Evolutionary conservation across 2,797 vertebrate species (phyloP), one percentile per base, ranked within the genome.

Genomic region (Myripristis murdjan): DNA sequence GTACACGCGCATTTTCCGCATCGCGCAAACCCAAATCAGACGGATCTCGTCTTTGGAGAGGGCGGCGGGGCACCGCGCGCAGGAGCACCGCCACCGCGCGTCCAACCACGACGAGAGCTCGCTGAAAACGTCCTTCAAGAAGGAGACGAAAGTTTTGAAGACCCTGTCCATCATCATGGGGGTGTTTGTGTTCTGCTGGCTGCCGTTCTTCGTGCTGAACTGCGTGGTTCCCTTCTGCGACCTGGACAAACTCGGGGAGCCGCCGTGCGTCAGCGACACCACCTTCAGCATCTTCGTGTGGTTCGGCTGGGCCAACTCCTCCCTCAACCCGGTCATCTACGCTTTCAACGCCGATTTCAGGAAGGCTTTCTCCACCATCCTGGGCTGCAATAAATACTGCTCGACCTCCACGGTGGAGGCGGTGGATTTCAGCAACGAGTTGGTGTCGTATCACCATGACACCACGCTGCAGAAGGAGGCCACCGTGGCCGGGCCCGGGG

Each of bases 251-350:
- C 54, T 59, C 5, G 84, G 85, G 9, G 89, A 71, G 11, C 75
- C 87, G 10, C 92, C 93, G 12, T 96, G 95, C 39, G 93, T 95
- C 65, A 94, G 95, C 39, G 55, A 94, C 64, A 87, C 89, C 1
- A 84, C 93, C 46, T 95, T 96, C 72, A 86, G 87, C 86, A 77
- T 93, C 76, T 95, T 95, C 0, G 87, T 94, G 20, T 95, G 94
- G 95, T 95, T 95, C 14, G 95, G 95, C 12, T 95, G 95, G 95
- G 93, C 95, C 64, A 96, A 96, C 77, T 96, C 95, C 0, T 94
- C 94, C 10, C 84, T 96, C 54, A 95, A 95, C 51, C 94, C 95
- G 3, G 79, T 96, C 51, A 94, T 96, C 39, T 96, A 95, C 0
- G 92, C 94, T 48, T 95, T 96, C 85, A 96, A 95, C 12, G 90